Evolutionary conservation across 2,888 invertebrate genomes (phyloP).

Genomic region (Lamellibrachia columna): DNA sequence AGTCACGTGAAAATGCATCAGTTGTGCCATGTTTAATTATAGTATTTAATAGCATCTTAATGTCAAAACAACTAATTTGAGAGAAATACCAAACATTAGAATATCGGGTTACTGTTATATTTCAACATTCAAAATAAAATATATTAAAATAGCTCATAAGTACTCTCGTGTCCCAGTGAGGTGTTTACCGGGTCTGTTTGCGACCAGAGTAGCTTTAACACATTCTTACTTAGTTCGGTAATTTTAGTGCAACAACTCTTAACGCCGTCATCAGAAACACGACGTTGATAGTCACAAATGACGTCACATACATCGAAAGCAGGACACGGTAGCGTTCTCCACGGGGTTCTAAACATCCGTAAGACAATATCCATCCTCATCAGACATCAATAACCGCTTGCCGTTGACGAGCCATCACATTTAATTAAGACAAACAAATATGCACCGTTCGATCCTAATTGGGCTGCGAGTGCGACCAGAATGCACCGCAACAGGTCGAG

Average conservation of each 20-base stretch:
- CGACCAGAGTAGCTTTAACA: neutral
- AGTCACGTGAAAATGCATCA: too few species aligned
- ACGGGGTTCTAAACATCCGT: neutral
- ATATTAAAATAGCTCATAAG: neutral
- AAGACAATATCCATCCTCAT: neutral
- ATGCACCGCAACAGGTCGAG: neutral
- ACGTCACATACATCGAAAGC: neutral
- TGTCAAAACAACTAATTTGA: neutral
- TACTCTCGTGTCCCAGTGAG: neutral
- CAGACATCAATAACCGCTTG: neutral
- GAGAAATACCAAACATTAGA: too few species aligned
- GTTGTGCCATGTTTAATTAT: neutral
- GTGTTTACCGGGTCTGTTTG: neutral
- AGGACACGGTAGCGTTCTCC: neutral
- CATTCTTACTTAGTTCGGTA: neutral
- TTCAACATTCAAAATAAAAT: neutral
- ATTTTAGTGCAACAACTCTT: neutral
- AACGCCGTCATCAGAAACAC: neutral
- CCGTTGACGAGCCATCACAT: neutral
- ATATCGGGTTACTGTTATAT: too few species aligned
- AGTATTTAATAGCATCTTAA: neutral
- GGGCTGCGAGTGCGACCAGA: neutral
- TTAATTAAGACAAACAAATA: constrained; percentile 10
- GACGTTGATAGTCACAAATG: neutral
- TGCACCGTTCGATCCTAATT: neutral